Evolutionary conservation across 2,888 invertebrate genomes (phyloP).

Genomic region (Hydropsyche betteni): DNA sequence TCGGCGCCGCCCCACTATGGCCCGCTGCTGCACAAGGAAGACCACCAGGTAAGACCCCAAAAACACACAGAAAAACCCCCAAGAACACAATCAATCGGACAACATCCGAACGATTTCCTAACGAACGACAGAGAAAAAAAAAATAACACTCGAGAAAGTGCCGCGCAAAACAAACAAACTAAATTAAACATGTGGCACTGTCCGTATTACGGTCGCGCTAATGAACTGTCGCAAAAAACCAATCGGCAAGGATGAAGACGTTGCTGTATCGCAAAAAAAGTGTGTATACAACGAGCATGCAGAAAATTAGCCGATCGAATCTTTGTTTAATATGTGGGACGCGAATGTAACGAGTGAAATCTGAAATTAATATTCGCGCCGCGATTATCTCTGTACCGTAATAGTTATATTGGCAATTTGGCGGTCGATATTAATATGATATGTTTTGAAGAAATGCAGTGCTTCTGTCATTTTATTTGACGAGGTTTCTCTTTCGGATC

Average conservation of each 20-base stretch:
- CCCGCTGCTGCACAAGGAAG: conserved; percentile 56
- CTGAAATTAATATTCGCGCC: conserved; percentile 22
- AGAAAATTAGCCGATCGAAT: conserved; percentile 14
- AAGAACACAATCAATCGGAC: background rate
- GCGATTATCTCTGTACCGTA: conserved; percentile 20
- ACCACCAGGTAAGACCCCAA: conserved; percentile 46
- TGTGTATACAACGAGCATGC: background rate
- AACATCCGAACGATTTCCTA: background rate
- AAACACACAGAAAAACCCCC: background rate
- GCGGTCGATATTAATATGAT: no score
- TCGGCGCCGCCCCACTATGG: conserved; percentile 62
- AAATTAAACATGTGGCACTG: background rate
- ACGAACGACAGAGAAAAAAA: background rate
- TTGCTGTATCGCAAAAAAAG: background rate
- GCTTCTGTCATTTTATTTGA: no score
- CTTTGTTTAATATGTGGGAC: conserved; percentile 30
- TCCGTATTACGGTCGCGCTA: conserved; percentile 5
- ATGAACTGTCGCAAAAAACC: conserved; percentile 10
- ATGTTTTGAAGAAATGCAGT: no score
- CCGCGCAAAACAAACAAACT: background rate
- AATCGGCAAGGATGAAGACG: background rate
- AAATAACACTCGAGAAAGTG: conserved; percentile 10
- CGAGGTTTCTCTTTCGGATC: no score
- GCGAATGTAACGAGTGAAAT: conserved; percentile 18
- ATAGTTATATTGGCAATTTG: conserved; percentile 14